Percentiles rank a stretch among this genome's conserved stretches.
These are phyloP conservation scores for Fundulus diaphanus DNA, from an alignment of 2,797 vertebrate species.

Conservation along the genomic window DNA sequence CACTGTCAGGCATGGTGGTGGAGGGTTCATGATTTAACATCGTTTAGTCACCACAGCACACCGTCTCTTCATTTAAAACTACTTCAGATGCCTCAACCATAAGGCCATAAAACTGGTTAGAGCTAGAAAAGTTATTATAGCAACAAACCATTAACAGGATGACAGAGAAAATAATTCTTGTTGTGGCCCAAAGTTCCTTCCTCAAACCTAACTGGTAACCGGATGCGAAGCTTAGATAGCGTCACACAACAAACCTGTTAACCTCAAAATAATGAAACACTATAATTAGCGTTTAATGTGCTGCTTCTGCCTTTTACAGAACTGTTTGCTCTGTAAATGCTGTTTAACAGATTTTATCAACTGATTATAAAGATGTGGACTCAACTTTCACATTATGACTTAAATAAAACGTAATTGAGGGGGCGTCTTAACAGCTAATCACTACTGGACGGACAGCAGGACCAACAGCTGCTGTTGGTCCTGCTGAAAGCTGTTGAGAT, in stretches of 20 bases:
- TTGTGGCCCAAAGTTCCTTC: not conserved
- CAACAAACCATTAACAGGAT: not conserved
- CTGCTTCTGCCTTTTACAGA: not conserved
- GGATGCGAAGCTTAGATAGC: not conserved
- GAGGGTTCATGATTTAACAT: not conserved
- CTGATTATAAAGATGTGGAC: not conserved
- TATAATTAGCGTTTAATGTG: not conserved
- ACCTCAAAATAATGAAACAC: not conserved
- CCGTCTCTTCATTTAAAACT: not conserved
- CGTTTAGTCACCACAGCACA: not conserved
- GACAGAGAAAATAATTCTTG: not conserved
- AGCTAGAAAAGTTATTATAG: not conserved
- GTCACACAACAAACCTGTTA: not conserved
- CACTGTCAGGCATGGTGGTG: not conserved
- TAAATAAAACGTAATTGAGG: no score
- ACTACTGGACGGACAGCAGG: not conserved
- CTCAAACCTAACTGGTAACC: not conserved
- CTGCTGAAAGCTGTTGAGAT: not conserved
- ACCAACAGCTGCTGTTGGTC: not conserved
- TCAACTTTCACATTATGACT: no score
- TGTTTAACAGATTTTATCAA: not conserved
- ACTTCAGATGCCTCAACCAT: not conserved
- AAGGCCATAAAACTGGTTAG: not conserved
- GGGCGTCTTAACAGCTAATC: not conserved
- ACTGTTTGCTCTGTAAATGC: not conserved